phyloP scores from a whole-genome alignment of 2,797 vertebrate genomes.

The Rhyacichthys aspro region DNA sequence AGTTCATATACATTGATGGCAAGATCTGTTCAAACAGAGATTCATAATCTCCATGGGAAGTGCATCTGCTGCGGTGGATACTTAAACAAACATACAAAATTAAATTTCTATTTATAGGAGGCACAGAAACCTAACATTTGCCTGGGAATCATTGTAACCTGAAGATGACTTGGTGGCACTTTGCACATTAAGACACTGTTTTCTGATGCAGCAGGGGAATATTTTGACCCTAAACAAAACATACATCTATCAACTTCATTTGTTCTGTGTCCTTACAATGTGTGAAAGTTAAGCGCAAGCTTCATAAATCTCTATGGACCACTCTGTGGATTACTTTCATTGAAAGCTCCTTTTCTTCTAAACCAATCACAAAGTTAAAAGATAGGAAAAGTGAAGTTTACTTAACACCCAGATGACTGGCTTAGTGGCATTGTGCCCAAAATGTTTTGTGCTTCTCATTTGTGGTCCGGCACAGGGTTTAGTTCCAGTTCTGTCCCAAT shows the following conservation, averaged over 20 bases:
- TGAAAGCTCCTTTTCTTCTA: constrained; percentile 53
- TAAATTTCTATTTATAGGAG: constrained; percentile 88
- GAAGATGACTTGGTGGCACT: constrained; percentile 50
- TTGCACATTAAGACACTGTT: constrained; percentile 33
- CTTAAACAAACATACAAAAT: constrained; percentile 86
- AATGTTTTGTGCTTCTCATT: constrained; percentile 74
- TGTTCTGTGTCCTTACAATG: constrained; percentile 1
- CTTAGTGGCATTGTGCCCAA: constrained; percentile 77
- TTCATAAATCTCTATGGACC: not conserved
- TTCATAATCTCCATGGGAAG: constrained; percentile 81
- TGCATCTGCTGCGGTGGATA: constrained; percentile 80
- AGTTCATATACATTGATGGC: constrained; percentile 76
- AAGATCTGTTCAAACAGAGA: constrained; percentile 81
- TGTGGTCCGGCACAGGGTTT: constrained; percentile 77
- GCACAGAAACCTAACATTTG: constrained; percentile 76
- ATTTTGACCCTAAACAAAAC: constrained; percentile 18
- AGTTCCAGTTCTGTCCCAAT: constrained; percentile 81
- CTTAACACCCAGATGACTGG: constrained; percentile 75
- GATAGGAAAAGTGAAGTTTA: constrained; percentile 72
- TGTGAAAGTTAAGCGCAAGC: constrained; percentile 1
- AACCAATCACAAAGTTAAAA: constrained; percentile 69
- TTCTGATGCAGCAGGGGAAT: constrained; percentile 31
- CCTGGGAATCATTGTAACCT: constrained; percentile 70
- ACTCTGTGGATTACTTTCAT: constrained; percentile 38
- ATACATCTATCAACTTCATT: not conserved